These are phyloP conservation scores for Dugesia japonica DNA, from an alignment of 2,888 invertebrate genomes.

Conservation along the genomic window DNA sequence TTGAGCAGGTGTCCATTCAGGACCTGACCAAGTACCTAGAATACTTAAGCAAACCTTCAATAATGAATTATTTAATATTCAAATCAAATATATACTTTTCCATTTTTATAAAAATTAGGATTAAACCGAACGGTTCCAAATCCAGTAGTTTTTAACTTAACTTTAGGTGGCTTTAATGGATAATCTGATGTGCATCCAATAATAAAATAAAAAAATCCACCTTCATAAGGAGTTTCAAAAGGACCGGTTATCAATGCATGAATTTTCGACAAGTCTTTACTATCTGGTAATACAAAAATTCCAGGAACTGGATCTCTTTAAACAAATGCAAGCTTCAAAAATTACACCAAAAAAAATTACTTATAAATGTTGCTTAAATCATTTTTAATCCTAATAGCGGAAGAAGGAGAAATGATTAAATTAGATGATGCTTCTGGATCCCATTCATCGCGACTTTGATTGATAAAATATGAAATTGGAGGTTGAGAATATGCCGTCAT, in stretches of 20 bases:
- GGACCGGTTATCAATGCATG: slow-evolving; percentile 54
- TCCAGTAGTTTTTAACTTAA: slow-evolving; percentile 54
- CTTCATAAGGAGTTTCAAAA: slow-evolving; percentile 55
- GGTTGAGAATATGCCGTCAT: slow-evolving; percentile 1
- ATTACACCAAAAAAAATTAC: neutral
- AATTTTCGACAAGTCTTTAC: slow-evolving; percentile 51
- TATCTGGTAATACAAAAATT: slow-evolving; percentile 52
- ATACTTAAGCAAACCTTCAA: slow-evolving; percentile 32
- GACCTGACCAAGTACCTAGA: slow-evolving; percentile 52
- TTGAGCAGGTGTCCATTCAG: slow-evolving; percentile 53
- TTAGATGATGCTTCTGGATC: neutral
- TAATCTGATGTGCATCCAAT: slow-evolving; percentile 52
- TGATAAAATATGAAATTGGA: slow-evolving; percentile 14
- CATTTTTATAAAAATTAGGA: slow-evolving; percentile 33
- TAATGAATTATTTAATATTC: neutral
- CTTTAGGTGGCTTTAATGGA: slow-evolving; percentile 53
- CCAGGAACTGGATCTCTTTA: slow-evolving; percentile 52
- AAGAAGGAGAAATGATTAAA: neutral
- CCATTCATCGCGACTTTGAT: neutral
- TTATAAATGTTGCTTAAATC: neutral
- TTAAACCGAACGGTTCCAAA: slow-evolving; percentile 42
- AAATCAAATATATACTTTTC: slow-evolving; percentile 24
- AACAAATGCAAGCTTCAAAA: neutral
- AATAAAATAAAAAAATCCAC: slow-evolving; percentile 50
- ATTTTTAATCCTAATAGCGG: neutral